These are phyloP conservation scores for Melinopterus prodromus DNA, from an alignment of 2,888 invertebrate species.

Conservation along the genomic window DNA sequence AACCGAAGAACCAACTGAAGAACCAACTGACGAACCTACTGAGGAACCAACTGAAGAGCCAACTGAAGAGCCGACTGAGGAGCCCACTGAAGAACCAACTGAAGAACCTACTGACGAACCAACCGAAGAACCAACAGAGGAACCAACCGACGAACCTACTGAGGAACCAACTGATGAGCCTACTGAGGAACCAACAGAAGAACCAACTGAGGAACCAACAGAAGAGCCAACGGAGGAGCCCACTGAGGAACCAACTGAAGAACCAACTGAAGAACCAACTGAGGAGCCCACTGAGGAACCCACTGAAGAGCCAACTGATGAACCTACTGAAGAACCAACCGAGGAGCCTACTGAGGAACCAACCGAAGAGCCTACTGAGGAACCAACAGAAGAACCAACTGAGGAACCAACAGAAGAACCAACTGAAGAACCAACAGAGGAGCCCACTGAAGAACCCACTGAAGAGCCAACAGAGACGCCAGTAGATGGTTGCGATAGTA, in stretches of 20 bases:
- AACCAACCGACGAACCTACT: neutral
- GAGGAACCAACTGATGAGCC: neutral
- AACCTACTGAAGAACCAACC: neutral
- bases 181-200: neutral
- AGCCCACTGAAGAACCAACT: neutral
- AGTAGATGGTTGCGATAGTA: neutral
- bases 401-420: neutral
- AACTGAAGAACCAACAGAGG: neutral
- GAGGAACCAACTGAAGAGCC: neutral
- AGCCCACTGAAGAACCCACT: neutral
- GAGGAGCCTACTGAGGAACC: neutral
- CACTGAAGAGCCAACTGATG: neutral
- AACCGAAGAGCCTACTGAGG: neutral
- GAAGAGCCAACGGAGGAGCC: neutral
- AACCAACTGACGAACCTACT: neutral
- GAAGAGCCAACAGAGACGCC: neutral
- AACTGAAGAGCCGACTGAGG: neutral
- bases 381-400: neutral
- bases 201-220: neutral
- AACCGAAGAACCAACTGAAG: neutral
- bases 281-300: neutral
- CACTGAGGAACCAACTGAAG: neutral
- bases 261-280: neutral
- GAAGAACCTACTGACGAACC: neutral
- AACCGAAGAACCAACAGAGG: neutral